phyloP scores from a whole-genome alignment of 1,140 invertebrate species.

The Hetaerina americana region DNA sequence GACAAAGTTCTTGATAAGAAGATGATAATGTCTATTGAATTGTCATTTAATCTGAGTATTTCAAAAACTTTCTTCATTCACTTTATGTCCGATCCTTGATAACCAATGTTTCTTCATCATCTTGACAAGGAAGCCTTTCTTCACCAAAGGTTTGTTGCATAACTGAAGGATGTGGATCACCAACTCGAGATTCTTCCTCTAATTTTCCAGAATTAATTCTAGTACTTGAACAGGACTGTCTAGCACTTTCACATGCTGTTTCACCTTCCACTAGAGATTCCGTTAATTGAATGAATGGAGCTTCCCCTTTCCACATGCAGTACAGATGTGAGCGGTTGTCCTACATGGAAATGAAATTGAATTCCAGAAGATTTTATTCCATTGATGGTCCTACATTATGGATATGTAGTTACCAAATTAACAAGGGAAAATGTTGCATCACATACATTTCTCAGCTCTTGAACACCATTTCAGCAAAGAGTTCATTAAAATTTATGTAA shows the following conservation, averaged over 20 bases:
- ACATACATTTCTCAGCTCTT: no score
- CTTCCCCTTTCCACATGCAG: slow-evolving; percentile 39
- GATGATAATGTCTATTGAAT: no score
- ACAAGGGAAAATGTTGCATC: no score
- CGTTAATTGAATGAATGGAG: slow-evolving; percentile 37
- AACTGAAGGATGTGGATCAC: background rate
- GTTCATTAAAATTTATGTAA: no score
- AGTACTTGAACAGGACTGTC: background rate
- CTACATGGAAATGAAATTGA: slow-evolving; percentile 17
- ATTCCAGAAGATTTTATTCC: no score
- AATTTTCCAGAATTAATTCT: background rate
- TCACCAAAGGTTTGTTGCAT: background rate
- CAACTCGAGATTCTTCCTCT: background rate
- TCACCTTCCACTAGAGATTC: background rate
- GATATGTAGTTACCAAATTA: no score
- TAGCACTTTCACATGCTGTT: background rate
- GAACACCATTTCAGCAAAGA: no score
- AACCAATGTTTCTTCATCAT: background rate
- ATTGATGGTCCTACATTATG: no score
- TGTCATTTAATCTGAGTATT: no score
- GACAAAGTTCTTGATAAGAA: no score
- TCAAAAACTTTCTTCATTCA: no score
- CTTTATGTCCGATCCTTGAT: background rate
- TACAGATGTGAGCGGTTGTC: slow-evolving; percentile 34
- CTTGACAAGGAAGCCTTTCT: background rate